phyloP scores from a whole-genome alignment of 1,140 invertebrate species.

The Nymphalis io region DNA sequence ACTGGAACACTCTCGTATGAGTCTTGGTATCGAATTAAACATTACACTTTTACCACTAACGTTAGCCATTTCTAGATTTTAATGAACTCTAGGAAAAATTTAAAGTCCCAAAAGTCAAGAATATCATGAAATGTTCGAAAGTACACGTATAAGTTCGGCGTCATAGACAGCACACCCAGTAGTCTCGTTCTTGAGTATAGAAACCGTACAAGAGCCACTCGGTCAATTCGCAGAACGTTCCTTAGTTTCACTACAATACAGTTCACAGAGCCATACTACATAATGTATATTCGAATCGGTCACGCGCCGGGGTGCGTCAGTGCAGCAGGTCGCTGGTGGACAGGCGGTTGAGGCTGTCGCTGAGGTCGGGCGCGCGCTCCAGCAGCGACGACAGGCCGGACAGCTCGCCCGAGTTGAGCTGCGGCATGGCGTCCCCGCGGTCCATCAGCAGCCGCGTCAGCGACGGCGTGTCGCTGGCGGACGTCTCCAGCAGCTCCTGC shows the following conservation, averaged over 20 bases:
- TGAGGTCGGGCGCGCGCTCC: constrained; percentile 47
- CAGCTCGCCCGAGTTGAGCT: constrained; percentile 44
- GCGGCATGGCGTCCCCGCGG: constrained; percentile 34
- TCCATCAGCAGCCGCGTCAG: constrained; percentile 45
- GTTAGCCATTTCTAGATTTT: neutral
- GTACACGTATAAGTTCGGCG: too few species aligned
- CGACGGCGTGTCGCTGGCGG: constrained; percentile 41
- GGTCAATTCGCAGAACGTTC: too few species aligned
- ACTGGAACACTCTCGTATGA: constrained; percentile 36
- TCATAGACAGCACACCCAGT: too few species aligned
- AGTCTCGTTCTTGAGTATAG: too few species aligned
- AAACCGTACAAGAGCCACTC: too few species aligned
- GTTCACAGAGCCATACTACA: too few species aligned
- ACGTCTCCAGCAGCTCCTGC: constrained; percentile 45
- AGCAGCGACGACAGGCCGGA: constrained; percentile 47
- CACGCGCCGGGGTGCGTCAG: too few species aligned
- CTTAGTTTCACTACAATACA: too few species aligned
- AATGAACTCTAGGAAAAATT: neutral
- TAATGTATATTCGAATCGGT: too few species aligned
- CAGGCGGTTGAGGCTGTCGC: constrained; percentile 52
- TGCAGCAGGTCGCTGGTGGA: constrained; percentile 50
- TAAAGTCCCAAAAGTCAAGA: too few species aligned
- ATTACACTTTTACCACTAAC: neutral
- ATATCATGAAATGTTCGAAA: too few species aligned
- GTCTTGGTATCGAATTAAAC: neutral